Conservation (phyloP, 2,888 invertebrate species). For the Belgica antarctica region DNA sequence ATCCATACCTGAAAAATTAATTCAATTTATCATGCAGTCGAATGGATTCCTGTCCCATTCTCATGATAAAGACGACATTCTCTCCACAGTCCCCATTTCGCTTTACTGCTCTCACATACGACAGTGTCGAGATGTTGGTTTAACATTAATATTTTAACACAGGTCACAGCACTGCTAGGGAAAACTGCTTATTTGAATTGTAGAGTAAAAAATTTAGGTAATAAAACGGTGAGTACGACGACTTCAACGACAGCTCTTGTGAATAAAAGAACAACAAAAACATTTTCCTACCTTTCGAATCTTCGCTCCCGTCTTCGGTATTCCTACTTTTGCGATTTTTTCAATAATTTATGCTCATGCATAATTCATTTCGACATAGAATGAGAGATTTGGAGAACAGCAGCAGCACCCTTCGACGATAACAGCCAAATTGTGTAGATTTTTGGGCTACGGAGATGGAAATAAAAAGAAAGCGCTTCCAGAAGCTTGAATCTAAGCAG, state of each 20-base stretch:
- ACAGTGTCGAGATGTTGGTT: too few species aligned
- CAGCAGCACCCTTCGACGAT: background rate
- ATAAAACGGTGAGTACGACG: slow-evolving; percentile 85
- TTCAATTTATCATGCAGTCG: too few species aligned
- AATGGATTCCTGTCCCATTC: too few species aligned
- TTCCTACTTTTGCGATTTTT: slow-evolving; percentile 31
- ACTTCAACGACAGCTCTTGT: too few species aligned
- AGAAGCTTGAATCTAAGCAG: background rate
- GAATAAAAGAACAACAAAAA: slow-evolving; percentile 1
- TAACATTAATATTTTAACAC: slow-evolving; percentile 24
- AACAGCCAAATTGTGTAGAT: background rate
- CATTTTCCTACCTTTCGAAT: slow-evolving; percentile 19
- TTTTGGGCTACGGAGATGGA: background rate
- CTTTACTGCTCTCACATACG: too few species aligned
- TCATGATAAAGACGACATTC: too few species aligned
- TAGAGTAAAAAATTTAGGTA: slow-evolving; percentile 84
- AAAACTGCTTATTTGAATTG: slow-evolving; percentile 89
- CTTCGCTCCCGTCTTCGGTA: slow-evolving; percentile 21
- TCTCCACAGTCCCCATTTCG: too few species aligned
- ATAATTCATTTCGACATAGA: slow-evolving; percentile 35
- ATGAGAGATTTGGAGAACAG: background rate
- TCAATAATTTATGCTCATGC: slow-evolving; percentile 42
- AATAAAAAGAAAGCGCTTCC: slow-evolving; percentile 5
- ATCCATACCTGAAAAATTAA: too few species aligned
- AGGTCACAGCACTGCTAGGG: slow-evolving; percentile 72